phyloP scores from a whole-genome alignment of 2,888 invertebrate genomes.

The Lepidochitona cinerea region DNA sequence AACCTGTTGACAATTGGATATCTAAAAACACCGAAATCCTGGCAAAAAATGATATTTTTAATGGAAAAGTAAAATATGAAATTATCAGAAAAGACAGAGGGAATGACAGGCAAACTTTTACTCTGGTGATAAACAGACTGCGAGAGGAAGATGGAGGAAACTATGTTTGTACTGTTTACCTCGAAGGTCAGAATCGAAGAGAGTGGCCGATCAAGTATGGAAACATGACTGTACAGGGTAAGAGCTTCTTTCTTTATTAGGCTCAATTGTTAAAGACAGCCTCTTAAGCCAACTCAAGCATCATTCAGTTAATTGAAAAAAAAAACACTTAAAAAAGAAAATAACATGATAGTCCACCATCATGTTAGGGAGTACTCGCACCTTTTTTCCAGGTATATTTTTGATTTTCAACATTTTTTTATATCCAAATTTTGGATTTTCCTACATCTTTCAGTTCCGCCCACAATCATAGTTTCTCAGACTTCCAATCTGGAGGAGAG shows the following conservation, averaged over 20 bases:
- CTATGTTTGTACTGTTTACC: conserved; percentile 57
- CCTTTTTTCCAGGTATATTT: too few relatives aligned
- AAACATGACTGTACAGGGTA: conserved; percentile 54
- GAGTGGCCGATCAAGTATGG: conserved; percentile 51
- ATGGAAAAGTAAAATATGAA: conserved; percentile 48
- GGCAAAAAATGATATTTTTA: conserved; percentile 1
- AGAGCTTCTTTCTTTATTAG: too few relatives aligned
- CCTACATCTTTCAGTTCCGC: conserved; percentile 65
- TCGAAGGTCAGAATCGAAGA: conserved; percentile 31
- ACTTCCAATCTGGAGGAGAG: conserved; percentile 57
- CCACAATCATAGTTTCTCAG: conserved; percentile 49
- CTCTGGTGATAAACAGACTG: conserved; percentile 58
- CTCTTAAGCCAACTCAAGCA: too few relatives aligned
- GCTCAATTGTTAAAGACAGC: too few relatives aligned
- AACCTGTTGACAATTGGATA: not conserved
- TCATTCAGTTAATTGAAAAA: too few relatives aligned
- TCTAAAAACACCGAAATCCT: not conserved
- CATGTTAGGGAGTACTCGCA: too few relatives aligned
- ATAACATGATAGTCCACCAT: too few relatives aligned
- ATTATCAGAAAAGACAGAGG: conserved; percentile 35
- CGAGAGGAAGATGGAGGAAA: conserved; percentile 55
- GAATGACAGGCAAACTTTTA: conserved; percentile 49
- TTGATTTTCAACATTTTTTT: too few relatives aligned
- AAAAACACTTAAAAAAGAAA: too few relatives aligned
- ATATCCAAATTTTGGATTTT: too few relatives aligned